Base-by-base conservation (phyloP, 2,888 invertebrate species). In the Merodon equestris region DNA sequence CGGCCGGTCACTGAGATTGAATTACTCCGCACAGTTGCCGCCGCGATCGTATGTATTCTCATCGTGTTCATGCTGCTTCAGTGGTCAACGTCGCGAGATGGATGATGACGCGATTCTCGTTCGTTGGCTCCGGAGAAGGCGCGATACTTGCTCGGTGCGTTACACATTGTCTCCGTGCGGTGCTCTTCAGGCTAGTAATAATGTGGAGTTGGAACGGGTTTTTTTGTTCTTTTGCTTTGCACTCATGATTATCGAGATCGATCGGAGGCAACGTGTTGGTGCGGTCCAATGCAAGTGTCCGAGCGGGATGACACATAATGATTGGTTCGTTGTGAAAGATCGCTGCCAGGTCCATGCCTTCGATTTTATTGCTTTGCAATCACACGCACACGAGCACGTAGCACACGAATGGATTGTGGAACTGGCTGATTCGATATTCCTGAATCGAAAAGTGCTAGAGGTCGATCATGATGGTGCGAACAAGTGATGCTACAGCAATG, bases 241-340 rank as follows among this genome's bases (percentile, higher is more conserved):
- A 64, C 63, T 63, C 79, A 70, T 79, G 68, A 79, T 79, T 79
- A 79, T 79, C 79, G 54, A 74, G 79, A 79, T 74, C 74, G 68
- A 70, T 79, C 74, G 10, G 1, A 40, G 27, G 27, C 27, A 27
- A 27, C 27, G 27, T 58, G 18, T 42, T 42, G 48, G 40, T 27
- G 58, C 19, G 36, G 44, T n/a, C 47, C 61, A 34, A 9, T 36
- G 63, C 58, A 42, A 63, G 71, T 71, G 73, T 67, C 63, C 73
- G 77, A 64, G 40, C 58, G 44, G 74, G 74, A 79, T 79, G 79
- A 79, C 79, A 79, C 79, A 79, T 70, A 70, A 74, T 79, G 79
- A 74, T 79, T 79, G 79, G 79, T 79, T 79, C 74, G 79, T 60
- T 74, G 72, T 63, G 72, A 72, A 66, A 72, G 72, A 76, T 72